Base-by-base conservation (phyloP, 2,888 invertebrate genomes). In the Kryphioiulus occultus region DNA sequence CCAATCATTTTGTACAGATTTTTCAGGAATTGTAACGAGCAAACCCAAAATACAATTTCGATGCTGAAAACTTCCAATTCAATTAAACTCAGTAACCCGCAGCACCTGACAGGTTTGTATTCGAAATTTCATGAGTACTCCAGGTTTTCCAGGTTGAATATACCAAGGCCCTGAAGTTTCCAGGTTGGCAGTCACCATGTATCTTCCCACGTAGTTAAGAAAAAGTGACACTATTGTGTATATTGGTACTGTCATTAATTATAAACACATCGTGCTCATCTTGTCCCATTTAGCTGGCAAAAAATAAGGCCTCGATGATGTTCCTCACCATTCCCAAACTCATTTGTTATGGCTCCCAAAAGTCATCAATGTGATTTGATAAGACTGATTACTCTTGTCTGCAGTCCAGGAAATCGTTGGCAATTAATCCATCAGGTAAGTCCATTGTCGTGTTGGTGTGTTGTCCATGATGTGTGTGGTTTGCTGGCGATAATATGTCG, bases 341-440 rank as follows among this genome's bases (percentile, higher is more conserved):
- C 59, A 59, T 59, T 59, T 59, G 59, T 59, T 59, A 59, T 59
- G 19, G 59, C 59, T 59, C n/a, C 59, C 59, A 59, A 59, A n/a
- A 59, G n/a, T 22, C 5, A 68, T 68, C 68, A 68, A 68, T 26
- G 68, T 68, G 68, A 68, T 68, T 68, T 68, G 68, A 68, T 68
- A 68, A 68, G 68, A 68, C 68, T 68, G 26, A 68, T 68, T 68
- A 68, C 68, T 68, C 68, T 26, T 68, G 68, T 68, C 68, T 68
- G 22, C 68, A 68, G 68, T 22, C 68, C 22, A 26, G 68, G 26
- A 68, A 68, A 68, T 68, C 68, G 26, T 68, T 68, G 68, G 68
- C 22, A 68, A 68, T 68, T 68, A 68, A 68, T 68, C 68, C 68
- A 68, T 68, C 68, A 68, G 68, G 68, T 68, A 68, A 68, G 1